These are phyloP conservation scores for Hemistola chrysoprasaria DNA, from an alignment of 2,888 invertebrate genomes.

Conservation along the genomic window DNA sequence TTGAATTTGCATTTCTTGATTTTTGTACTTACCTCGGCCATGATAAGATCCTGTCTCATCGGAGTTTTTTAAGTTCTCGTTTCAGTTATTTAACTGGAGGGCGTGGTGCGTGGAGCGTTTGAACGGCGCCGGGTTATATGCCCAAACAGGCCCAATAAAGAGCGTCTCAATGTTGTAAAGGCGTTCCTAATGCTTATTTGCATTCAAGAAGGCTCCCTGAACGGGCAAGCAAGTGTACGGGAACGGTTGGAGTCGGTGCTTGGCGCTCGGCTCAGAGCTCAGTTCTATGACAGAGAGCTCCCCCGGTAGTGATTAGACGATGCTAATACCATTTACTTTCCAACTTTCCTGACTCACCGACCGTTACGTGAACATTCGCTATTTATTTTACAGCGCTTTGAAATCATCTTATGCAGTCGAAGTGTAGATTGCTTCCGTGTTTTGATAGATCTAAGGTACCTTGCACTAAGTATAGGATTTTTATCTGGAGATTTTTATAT, in stretches of 20 bases:
- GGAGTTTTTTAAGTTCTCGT: constrained; percentile 44
- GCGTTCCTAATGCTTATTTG: constrained; percentile 79
- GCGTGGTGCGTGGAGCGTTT: constrained; percentile 55
- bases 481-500: too few relatives aligned
- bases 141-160: constrained; percentile 73
- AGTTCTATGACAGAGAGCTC: constrained; percentile 68
- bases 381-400: constrained; percentile 71
- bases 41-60: constrained; percentile 57
- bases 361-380: constrained; percentile 70
- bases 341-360: constrained; percentile 74
- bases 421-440: constrained; percentile 21
- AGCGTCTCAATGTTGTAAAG: constrained; percentile 74
- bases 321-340: constrained; percentile 81
- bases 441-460: constrained; percentile 23
- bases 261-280: constrained; percentile 49
- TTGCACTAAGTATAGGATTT: too few relatives aligned
- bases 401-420: constrained; percentile 62
- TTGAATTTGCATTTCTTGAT: constrained; percentile 75
- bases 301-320: constrained; percentile 78
- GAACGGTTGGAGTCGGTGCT: constrained; percentile 42
- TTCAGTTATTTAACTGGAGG: constrained; percentile 37
- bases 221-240: constrained; percentile 70
- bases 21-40: constrained; percentile 52
- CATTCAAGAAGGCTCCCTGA: constrained; percentile 75
- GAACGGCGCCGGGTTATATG: constrained; percentile 59